phyloP scores from a whole-genome alignment of 2,888 invertebrate genomes.

The Schrankia costaestrigalis region DNA sequence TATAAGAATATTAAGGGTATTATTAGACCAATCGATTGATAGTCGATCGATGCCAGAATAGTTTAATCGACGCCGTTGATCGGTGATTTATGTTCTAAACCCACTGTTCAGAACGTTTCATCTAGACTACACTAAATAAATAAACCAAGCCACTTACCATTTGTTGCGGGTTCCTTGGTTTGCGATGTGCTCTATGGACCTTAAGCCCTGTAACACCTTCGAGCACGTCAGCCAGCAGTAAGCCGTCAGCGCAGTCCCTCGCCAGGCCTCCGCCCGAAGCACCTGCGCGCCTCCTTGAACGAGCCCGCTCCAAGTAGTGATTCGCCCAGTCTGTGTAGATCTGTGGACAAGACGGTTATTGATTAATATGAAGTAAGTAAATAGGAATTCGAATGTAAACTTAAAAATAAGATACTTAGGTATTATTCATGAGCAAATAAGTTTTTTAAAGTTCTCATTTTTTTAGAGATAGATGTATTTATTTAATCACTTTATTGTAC shows the following conservation, averaged over 20 bases:
- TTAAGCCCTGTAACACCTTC: conserved; percentile 93
- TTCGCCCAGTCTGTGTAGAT: conserved; percentile 99
- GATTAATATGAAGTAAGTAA: neutral
- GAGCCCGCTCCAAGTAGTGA: conserved; percentile 96
- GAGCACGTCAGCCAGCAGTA: conserved; percentile 94
- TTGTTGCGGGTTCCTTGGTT: conserved; percentile 94
- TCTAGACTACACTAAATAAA: too few species aligned
- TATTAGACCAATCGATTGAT: too few species aligned
- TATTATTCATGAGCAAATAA: neutral
- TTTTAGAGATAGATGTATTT: too few species aligned
- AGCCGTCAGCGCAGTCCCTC: conserved; percentile 94
- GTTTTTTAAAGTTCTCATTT: too few species aligned
- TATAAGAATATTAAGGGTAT: too few species aligned
- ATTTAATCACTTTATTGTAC: too few species aligned
- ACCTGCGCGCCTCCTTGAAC: conserved; percentile 90
- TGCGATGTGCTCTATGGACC: conserved; percentile 86
- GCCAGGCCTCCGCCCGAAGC: conserved; percentile 86
- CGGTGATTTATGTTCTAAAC: too few species aligned
- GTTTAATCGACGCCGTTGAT: too few species aligned
- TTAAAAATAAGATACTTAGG: neutral
- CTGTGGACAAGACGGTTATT: conserved; percentile 75
- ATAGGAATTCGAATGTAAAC: neutral
- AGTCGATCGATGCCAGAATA: too few species aligned
- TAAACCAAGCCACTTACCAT: too few species aligned
- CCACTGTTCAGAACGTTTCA: too few species aligned